These are phyloP conservation scores for Pachycephus smyrnensis DNA, from an alignment of 2,888 invertebrate genomes.

Conservation along the genomic window DNA sequence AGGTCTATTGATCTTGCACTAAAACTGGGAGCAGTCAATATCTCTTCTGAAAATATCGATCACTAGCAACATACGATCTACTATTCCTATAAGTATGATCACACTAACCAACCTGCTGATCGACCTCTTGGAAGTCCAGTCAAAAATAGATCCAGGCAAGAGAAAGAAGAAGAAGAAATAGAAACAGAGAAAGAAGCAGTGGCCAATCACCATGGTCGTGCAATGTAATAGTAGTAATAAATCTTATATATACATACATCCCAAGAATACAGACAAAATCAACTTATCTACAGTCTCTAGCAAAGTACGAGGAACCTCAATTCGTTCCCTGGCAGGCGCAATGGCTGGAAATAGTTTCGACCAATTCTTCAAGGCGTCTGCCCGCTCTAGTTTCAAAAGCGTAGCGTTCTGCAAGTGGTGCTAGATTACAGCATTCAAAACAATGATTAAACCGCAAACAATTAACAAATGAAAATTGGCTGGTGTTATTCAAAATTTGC, in stretches of 20 bases:
- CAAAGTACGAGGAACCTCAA: background rate
- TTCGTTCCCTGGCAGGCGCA: background rate
- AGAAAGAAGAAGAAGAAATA: background rate
- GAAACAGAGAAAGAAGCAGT: background rate
- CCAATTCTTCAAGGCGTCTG: constrained; percentile 3
- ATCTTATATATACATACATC: background rate
- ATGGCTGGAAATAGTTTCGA: constrained; percentile 5
- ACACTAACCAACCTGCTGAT: background rate
- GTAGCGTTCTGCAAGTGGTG: background rate
- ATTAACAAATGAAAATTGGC: background rate
- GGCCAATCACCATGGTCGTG: background rate
- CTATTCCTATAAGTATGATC: background rate
- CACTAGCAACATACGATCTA: background rate
- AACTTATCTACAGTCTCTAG: background rate
- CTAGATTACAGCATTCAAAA: background rate
- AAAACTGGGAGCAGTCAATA: background rate
- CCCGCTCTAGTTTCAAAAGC: constrained; percentile 3
- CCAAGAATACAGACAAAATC: background rate
- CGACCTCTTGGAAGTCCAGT: background rate
- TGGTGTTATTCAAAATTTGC: background rate
- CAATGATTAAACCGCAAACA: background rate
- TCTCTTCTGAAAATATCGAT: background rate
- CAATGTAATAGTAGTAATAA: background rate
- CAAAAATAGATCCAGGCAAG: constrained; percentile 3
- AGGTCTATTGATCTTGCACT: background rate